These are phyloP conservation scores for Ophiodon elongatus DNA, from an alignment of 2,113 vertebrate species.

Conservation along the genomic window DNA sequence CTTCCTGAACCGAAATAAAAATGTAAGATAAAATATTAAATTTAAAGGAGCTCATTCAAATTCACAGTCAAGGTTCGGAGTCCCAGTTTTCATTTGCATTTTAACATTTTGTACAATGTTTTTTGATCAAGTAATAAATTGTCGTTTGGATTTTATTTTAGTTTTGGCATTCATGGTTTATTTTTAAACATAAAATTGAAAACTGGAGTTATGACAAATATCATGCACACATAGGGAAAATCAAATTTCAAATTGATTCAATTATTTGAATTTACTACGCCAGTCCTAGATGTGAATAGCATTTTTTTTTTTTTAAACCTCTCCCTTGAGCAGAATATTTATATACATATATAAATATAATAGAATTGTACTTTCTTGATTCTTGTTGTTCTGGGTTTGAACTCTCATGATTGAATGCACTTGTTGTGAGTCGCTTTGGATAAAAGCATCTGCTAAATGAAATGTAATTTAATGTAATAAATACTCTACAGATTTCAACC, in stretches of 20 bases:
- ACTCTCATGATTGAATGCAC: too few relatives aligned
- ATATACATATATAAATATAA: background rate
- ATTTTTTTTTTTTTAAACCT: too few relatives aligned
- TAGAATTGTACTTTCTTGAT: too few relatives aligned
- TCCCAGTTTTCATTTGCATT: background rate
- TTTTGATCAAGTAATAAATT: background rate
- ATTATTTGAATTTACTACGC: background rate
- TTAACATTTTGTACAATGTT: background rate
- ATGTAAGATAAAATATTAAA: background rate
- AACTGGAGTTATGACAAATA: background rate
- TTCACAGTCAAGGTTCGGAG: background rate
- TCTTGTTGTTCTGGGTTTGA: too few relatives aligned
- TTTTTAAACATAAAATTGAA: background rate
- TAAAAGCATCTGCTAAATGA: too few relatives aligned
- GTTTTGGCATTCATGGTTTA: background rate
- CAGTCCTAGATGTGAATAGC: background rate
- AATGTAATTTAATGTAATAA: too few relatives aligned
- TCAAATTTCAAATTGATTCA: background rate
- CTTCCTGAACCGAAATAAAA: background rate
- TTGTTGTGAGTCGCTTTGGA: too few relatives aligned
- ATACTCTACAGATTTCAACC: constrained; percentile 19
- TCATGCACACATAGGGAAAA: background rate
- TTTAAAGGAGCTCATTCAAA: background rate
- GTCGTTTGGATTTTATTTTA: background rate
- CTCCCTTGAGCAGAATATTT: background rate